A percentile compares a stretch with the other conserved stretches of the same genome.
Conservation (phyloP, 2,113 vertebrate genomes). For the Choloepus hoffmanni region DNA sequence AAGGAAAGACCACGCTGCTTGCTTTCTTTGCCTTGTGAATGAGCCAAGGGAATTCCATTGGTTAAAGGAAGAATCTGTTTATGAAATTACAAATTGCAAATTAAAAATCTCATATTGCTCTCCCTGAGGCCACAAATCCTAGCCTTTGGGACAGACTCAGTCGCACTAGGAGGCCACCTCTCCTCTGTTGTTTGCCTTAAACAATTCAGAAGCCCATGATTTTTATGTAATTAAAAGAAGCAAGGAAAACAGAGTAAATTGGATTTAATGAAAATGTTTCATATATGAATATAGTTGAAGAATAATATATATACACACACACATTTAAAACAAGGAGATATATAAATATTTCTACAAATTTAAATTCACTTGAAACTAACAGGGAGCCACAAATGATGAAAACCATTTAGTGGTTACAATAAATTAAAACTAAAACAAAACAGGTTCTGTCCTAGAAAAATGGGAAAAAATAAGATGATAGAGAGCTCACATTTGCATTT, state of each 20-base stretch:
- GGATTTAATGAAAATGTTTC: not conserved
- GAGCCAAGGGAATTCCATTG: not conserved
- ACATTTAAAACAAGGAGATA: not conserved
- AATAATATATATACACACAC: not conserved
- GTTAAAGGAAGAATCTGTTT: slow-evolving; percentile 40
- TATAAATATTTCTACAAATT: not conserved
- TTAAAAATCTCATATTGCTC: not conserved
- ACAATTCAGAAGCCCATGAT: not conserved
- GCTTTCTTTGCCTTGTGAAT: not conserved
- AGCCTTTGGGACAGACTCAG: not conserved
- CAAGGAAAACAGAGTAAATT: not conserved
- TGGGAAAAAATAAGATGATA: not conserved
- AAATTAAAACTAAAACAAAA: slow-evolving; percentile 41
- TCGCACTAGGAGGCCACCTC: rapidly evolving
- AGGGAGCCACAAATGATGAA: not conserved
- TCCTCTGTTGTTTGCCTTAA: not conserved
- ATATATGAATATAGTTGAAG: not conserved
- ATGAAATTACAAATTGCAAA: not conserved
- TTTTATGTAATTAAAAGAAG: not conserved
- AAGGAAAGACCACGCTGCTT: slow-evolving; percentile 43
- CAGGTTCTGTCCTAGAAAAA: not conserved
- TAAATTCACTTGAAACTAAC: not conserved
- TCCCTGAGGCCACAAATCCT: not conserved
- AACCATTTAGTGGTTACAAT: not conserved
- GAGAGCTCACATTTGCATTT: not conserved